phyloP scores from a whole-genome alignment of 2,888 invertebrate genomes.

The Drosophila neutralis region DNA sequence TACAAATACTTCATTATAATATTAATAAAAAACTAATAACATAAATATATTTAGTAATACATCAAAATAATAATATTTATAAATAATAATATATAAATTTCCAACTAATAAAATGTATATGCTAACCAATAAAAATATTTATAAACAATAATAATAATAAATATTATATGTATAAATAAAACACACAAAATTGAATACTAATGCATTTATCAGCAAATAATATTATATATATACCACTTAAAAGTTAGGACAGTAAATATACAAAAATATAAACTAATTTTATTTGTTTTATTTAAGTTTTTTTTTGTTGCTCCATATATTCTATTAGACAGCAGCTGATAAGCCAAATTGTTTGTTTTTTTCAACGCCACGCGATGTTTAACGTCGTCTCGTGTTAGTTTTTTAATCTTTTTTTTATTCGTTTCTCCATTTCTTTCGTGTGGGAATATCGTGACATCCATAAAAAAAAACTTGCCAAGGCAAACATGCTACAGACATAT shows the following conservation, averaged over 20 bases:
- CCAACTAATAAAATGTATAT: too few relatives aligned
- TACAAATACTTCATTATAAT: too few relatives aligned
- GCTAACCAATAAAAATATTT: too few relatives aligned
- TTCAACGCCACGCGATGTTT: constrained; percentile 50
- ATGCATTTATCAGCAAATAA: neutral
- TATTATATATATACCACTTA: neutral
- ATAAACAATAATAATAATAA: too few relatives aligned
- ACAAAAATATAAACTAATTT: neutral
- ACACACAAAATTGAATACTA: too few relatives aligned
- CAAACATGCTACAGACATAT: constrained; percentile 41
- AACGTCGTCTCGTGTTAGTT: constrained; percentile 27
- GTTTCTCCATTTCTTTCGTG: neutral
- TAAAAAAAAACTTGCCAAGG: constrained; percentile 46
- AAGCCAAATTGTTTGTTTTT: constrained; percentile 62
- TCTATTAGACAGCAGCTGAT: constrained; percentile 42
- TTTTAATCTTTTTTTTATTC: neutral
- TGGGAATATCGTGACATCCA: constrained; percentile 43
- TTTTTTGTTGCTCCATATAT: constrained; percentile 6
- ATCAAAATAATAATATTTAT: too few relatives aligned
- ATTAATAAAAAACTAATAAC: too few relatives aligned
- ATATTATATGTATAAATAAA: too few relatives aligned
- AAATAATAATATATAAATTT: too few relatives aligned
- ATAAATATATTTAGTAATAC: too few relatives aligned
- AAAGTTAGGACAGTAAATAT: neutral
- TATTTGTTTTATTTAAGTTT: neutral